These are phyloP conservation scores for Megatriorchis doriae DNA, from an alignment of 2,113 vertebrate species.

Conservation along the genomic window DNA sequence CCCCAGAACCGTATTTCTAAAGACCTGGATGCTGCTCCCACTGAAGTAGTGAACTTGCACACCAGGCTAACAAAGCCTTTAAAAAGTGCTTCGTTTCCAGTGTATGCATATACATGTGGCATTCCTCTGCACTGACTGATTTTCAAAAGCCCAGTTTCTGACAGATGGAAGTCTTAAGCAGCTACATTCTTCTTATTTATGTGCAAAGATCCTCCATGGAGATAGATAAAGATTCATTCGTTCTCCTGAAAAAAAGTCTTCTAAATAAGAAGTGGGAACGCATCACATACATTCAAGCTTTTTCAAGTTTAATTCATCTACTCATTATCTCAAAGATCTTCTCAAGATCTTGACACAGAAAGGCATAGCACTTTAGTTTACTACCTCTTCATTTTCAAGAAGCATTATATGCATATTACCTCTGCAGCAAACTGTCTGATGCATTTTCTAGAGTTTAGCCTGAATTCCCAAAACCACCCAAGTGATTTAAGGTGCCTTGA, in stretches of 20 bases:
- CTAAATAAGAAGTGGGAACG: neutral
- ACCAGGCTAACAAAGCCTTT: neutral
- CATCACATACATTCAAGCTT: neutral
- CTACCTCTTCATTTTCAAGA: neutral
- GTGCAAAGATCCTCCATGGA: neutral
- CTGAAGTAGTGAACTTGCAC: neutral
- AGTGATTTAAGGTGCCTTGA: neutral
- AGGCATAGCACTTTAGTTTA: neutral
- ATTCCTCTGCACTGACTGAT: neutral
- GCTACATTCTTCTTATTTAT: neutral
- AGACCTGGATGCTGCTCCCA: neutral
- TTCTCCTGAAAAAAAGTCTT: neutral
- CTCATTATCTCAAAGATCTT: neutral
- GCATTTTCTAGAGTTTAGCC: neutral
- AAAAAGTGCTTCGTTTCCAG: neutral
- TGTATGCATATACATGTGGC: neutral
- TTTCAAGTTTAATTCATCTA: neutral
- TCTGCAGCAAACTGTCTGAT: neutral
- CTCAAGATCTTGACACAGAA: neutral
- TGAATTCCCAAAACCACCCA: neutral
- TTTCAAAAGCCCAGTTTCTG: neutral
- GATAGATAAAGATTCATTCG: neutral
- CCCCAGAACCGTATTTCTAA: neutral
- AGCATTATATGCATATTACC: neutral
- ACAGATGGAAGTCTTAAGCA: neutral